Base-by-base conservation (phyloP, 2,888 invertebrate genomes). In the Carcina quercana region DNA sequence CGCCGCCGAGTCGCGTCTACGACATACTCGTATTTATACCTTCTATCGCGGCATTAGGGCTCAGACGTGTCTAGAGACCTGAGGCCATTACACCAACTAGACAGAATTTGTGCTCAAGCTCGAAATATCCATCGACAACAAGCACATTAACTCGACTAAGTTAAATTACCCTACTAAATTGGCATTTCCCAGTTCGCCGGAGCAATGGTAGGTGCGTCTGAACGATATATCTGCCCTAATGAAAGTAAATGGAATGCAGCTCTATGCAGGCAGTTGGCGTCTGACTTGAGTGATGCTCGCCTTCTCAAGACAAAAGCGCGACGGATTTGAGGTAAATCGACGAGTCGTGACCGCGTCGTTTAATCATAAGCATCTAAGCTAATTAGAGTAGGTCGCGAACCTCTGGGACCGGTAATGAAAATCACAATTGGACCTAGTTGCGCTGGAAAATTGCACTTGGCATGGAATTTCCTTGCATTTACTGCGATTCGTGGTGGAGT, bases 321-420 rank as follows among this genome's bases (percentile, higher is more conserved):
- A 64, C 62, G 61, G 62, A 65, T 73, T 76, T 62, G 66, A 72
- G 64, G 69, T 74, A 82, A 82, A 82, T 79, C 71, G 79, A 62
- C 52, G 52, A 70, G 57, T 80, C 82, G 80, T 83, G 82, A 80
- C 73, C 58, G 53, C 56, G 62, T 66, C 66, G 68, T 80, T 80
- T 78, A 75, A 80, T 82, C 70, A 80, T 78, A 79, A 82, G 70
- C 69, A 78, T 78, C 74, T 65, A 63, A 67, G 72, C 67, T 80
- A 83, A 83, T 83, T 82, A 82, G 74, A 80, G 66, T 76, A 73
- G 78, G 75, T 76, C 73, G 72, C 69, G 73, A 78, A 74, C 75
- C 74, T 60, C 51, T 61, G 69, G 59, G 72, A 73, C 65, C 67
- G 50, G 69, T 80, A 79, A 80, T 78, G 78, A 79, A 82, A 82